Conservation (phyloP, 2,113 vertebrate species). For the Syngnathus typhle region DNA sequence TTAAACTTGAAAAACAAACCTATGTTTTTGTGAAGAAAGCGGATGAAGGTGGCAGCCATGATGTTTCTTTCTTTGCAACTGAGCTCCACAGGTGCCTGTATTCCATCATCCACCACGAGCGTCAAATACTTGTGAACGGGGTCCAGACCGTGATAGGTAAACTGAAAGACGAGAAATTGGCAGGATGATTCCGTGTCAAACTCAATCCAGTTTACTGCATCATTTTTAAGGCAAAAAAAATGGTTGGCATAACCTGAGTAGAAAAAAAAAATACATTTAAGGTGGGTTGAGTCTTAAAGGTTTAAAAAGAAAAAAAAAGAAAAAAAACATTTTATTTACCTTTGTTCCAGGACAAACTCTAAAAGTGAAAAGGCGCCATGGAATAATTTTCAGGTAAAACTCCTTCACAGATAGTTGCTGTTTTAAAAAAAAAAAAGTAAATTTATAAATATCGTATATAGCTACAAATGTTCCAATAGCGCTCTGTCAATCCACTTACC, state of each 20-base stretch:
- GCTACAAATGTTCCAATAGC: not conserved
- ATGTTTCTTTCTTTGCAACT: constrained; percentile 98
- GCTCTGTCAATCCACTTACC: constrained; percentile 64
- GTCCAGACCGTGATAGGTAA: constrained; percentile 91
- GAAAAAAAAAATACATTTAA: not conserved
- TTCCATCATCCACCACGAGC: constrained; percentile 94
- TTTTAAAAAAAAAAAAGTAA: constrained; percentile 29
- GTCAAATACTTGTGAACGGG: constrained; percentile 92
- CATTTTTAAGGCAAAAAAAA: no score
- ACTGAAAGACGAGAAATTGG: constrained; percentile 66
- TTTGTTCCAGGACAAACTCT: constrained; percentile 98
- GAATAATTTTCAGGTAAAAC: constrained; percentile 98
- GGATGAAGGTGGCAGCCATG: constrained; percentile 96
- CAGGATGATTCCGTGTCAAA: not conserved
- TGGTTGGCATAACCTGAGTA: not conserved
- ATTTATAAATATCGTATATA: not conserved
- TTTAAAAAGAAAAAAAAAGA: not conserved
- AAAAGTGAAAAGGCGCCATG: constrained; percentile 97
- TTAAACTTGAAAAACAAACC: constrained; percentile 68
- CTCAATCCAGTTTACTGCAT: no score
- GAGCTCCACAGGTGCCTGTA: constrained; percentile 95
- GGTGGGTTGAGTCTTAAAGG: not conserved
- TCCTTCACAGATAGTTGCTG: constrained; percentile 99
- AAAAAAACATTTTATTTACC: constrained; percentile 62
- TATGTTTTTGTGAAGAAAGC: constrained; percentile 96